phyloP scores from a whole-genome alignment of 1,140 invertebrate species.

The roundworm (Caenorhabditis elegans) region WBcel235 BX284605.5:7186001-7186500 shows the following conservation, averaged over 20 bases:
- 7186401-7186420: not conserved
- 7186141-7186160: slow-evolving; percentile 50
- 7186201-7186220: slow-evolving; percentile 29
- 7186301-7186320: not conserved
- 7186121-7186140: slow-evolving; percentile 72
- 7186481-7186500: slow-evolving; percentile 37
- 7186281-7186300: not conserved
- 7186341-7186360: not conserved
- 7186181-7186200: slow-evolving; percentile 36
- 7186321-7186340: not conserved
- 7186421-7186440: not conserved
- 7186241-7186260: not conserved
- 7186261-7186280: no score
- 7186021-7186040: slow-evolving; percentile 72
- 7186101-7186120: slow-evolving; percentile 88
- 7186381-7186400: not conserved
- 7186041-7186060: slow-evolving; percentile 79
- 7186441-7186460: slow-evolving; percentile 33
- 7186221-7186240: slow-evolving; percentile 22
- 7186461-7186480: slow-evolving; percentile 51
- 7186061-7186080: slow-evolving; percentile 87
- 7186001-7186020: no score
- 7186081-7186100: slow-evolving; percentile 86
- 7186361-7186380: not conserved
- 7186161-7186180: slow-evolving; percentile 51